Base-by-base conservation (phyloP, 2,797 vertebrate genomes). In the Pangasius macronema region DNA sequence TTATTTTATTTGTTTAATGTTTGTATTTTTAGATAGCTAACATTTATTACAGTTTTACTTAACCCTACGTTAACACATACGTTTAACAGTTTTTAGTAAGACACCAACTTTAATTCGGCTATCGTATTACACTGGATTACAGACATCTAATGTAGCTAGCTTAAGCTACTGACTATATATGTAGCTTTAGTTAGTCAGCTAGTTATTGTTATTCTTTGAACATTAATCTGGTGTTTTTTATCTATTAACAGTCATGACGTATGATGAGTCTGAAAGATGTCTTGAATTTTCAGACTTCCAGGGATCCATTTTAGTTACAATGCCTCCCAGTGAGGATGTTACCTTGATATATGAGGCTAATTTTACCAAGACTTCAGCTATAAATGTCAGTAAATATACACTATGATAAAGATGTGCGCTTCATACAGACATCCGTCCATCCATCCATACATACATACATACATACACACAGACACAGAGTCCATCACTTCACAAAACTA, bases 401-500 rank as follows among this genome's bases (percentile, higher is more conserved):
- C 0, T 57, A 11, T 2, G 2, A 55, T 36, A 55, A 22, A 36
- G 51, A 57, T 33, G 27, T 14, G n/a, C 3, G 5, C 3, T 76
- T 9, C 13, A 76, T 16, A 49, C 42, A 73, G 3, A 46, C 33
- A 70, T 20, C 24, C 39, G 24, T 5, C 24, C 36, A 33, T 33
- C 16, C n/a, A 67, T 14, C 7, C 57, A 61, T 24, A 7, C 22
- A 61, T 8, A 30, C n/a, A 65, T 16, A 2, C n/a, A 33, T 16
- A 36, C 33, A 70, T 3, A 9, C 18, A 30, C 2, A 75, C 36
- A 72, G 2, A n/a, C 13, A 76, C 24, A 14, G 16, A 83, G 67
- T 86, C 86, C 59, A 86, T 75, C 42, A 76, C 11, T 14, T 72
- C 67, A 39, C 16, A 53, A 70, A 87, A 33, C 3, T 36, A 82